Conservation (phyloP, 2,888 invertebrate genomes). For the Chrysolina haemoptera region DNA sequence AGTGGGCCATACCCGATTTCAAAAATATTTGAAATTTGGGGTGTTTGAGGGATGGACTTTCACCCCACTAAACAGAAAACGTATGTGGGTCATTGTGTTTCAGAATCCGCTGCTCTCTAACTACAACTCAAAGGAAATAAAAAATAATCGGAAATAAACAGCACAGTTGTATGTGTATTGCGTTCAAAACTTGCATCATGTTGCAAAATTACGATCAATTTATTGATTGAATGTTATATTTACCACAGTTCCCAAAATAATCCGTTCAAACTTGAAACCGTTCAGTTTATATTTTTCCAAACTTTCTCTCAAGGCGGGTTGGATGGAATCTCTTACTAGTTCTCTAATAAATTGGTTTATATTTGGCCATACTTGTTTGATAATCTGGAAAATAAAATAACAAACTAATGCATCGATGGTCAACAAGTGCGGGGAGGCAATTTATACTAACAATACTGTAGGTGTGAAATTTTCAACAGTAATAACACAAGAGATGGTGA, state of each 20-base stretch:
- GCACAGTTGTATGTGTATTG: not conserved
- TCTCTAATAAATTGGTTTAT: constrained; percentile 91
- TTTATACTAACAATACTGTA: too few species aligned
- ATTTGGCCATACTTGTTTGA: constrained; percentile 96
- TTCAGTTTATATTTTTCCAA: constrained; percentile 89
- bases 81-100: too few species aligned
- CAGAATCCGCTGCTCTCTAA: too few species aligned
- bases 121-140: too few species aligned
- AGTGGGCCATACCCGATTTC: too few species aligned
- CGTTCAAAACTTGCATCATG: not conserved
- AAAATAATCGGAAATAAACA: not conserved
- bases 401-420: too few species aligned
- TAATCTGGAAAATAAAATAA: constrained; percentile 73
- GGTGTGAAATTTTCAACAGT: too few species aligned
- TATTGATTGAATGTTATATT: constrained; percentile 66
- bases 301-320: constrained; percentile 86
- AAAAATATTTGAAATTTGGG: too few species aligned
- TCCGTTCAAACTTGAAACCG: constrained; percentile 94
- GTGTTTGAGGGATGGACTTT: too few species aligned
- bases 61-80: too few species aligned
- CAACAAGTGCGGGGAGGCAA: too few species aligned
- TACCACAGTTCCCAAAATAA: constrained; percentile 95
- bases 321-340: constrained; percentile 88
- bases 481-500: too few species aligned
- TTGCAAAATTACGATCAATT: not conserved